A percentile compares a stretch with the other conserved stretches of the same genome.
Conservation (phyloP, 2,797 vertebrate genomes). For the Morelia viridis region DNA sequence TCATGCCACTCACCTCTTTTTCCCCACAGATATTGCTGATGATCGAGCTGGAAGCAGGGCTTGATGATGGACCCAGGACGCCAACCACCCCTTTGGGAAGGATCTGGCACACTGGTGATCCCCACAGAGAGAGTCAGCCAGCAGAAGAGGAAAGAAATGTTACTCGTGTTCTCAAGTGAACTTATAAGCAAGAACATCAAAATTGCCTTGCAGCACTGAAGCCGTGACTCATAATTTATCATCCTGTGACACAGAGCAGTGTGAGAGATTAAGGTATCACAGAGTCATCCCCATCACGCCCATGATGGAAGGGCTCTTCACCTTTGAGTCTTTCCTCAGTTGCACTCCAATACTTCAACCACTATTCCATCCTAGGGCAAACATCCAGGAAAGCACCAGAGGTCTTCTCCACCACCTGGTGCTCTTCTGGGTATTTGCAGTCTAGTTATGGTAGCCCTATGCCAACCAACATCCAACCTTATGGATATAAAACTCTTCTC, state of each 20-base stretch:
- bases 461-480: neutral
- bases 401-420: no score
- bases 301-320: neutral
- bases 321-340: neutral
- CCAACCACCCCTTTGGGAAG: constrained; percentile 97
- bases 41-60: constrained; percentile 97
- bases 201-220: neutral
- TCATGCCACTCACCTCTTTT: constrained; percentile 88
- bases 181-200: neutral
- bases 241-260: neutral
- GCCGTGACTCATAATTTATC: neutral
- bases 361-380: no score
- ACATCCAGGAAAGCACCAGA: no score
- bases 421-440: no score
- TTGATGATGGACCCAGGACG: constrained; percentile 94
- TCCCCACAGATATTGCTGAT: constrained; percentile 99
- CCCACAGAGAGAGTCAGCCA: constrained; percentile 28
- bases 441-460: neutral
- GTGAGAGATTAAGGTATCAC: neutral
- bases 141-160: constrained; percentile 32
- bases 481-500: neutral
- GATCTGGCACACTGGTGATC: constrained; percentile 93
- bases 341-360: neutral
- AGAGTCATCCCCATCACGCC: neutral
- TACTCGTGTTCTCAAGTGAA: neutral